Percentiles rank a stretch among this genome's conserved stretches.
These are phyloP conservation scores for Drosophila sechellia DNA, from an alignment of 1,140 invertebrate genomes.

Conservation along the genomic window DNA sequence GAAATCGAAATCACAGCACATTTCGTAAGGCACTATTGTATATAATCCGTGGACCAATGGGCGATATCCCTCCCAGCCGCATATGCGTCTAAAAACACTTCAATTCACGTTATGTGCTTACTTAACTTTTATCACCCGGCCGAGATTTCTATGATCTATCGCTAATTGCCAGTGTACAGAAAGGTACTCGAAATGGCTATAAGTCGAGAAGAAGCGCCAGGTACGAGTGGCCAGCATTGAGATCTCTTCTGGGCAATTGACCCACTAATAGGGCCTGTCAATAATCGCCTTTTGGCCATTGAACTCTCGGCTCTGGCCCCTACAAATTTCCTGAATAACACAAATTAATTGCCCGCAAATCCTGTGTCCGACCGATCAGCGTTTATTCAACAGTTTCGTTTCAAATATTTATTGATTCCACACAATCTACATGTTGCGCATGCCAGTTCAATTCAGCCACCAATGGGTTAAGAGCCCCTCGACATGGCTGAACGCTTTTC, in stretches of 20 bases:
- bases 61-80: constrained; percentile 5
- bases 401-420: constrained; percentile 73
- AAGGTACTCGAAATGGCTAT: constrained; percentile 51
- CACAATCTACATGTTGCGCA: constrained; percentile 70
- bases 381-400: constrained; percentile 79
- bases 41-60: constrained; percentile 5
- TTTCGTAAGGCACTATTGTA: constrained; percentile 38
- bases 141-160: constrained; percentile 30
- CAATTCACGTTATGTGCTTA: constrained; percentile 80
- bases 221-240: constrained; percentile 34
- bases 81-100: constrained; percentile 65
- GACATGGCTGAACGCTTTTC: constrained; percentile 49
- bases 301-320: constrained; percentile 37
- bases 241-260: constrained; percentile 64
- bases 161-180: constrained; percentile 70
- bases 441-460: constrained; percentile 35
- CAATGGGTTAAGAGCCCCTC: constrained; percentile 23
- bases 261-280: constrained; percentile 77
- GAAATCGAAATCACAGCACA: constrained; percentile 45
- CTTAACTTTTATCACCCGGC: constrained; percentile 80
- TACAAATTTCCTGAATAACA: constrained; percentile 30
- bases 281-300: constrained; percentile 64
- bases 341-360: constrained; percentile 84
- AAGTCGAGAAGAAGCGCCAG: constrained; percentile 22
- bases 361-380: constrained; percentile 62